These are phyloP conservation scores for Myxocyprinus asiaticus DNA, from an alignment of 2,113 vertebrate genomes.

Conservation along the genomic window DNA sequence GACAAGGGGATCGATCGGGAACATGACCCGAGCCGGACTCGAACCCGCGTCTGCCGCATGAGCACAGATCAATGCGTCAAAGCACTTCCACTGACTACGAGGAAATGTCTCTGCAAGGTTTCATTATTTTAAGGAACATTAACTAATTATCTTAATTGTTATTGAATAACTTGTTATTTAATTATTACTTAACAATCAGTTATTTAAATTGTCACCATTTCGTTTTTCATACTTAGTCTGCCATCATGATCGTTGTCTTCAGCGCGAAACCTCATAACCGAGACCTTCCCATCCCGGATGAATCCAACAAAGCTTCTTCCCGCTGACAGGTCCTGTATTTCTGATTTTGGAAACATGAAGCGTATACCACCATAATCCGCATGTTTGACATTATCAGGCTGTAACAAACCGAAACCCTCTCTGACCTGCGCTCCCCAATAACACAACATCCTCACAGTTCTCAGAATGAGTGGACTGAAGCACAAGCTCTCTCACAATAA, in stretches of 20 bases:
- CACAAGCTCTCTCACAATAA: not conserved
- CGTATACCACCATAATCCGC: not conserved
- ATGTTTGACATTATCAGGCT: conserved; percentile 12
- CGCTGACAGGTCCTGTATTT: conserved; percentile 29
- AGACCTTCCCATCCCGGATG: conserved; percentile 34
- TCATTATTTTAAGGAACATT: not conserved
- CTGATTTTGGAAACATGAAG: conserved; percentile 10
- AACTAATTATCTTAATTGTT: not conserved
- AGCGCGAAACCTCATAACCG: not conserved
- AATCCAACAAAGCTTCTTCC: conserved; percentile 32
- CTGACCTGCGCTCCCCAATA: conserved; percentile 41
- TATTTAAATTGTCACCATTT: not conserved
- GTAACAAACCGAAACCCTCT: conserved; percentile 15
- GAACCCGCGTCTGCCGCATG: too few relatives aligned
- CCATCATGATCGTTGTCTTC: not conserved
- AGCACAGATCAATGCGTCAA: too few relatives aligned
- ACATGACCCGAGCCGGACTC: too few relatives aligned
- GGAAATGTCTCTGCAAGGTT: too few relatives aligned
- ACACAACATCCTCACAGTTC: conserved; percentile 35
- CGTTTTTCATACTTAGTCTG: conserved; percentile 30
- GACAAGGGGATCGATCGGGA: too few relatives aligned
- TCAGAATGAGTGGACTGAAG: too few relatives aligned
- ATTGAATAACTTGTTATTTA: too few relatives aligned
- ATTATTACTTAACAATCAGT: too few relatives aligned
- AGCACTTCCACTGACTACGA: too few relatives aligned